Evolutionary conservation across 2,888 invertebrate species (phyloP).

Genomic region (Oxycera nigricornis): DNA sequence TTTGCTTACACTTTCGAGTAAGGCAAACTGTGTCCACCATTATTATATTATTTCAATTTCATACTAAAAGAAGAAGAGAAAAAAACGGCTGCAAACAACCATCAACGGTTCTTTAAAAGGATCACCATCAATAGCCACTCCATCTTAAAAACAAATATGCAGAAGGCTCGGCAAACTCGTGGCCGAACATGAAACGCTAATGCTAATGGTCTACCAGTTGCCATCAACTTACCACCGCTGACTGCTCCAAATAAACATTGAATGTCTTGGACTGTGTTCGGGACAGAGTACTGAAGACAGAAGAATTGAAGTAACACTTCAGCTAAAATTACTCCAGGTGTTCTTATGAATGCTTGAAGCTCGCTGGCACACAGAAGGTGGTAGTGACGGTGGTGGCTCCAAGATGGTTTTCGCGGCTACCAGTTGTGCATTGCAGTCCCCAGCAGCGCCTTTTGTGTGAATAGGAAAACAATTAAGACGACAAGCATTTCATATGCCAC

Average conservation of each 20-base stretch:
- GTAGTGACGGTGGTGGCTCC: background rate
- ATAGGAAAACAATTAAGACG: conserved; percentile 38
- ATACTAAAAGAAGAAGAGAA: too few species aligned
- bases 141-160: too few species aligned
- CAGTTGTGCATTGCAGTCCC: background rate
- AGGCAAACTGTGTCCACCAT: too few species aligned
- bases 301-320: conserved; percentile 31
- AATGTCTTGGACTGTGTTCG: background rate
- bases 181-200: too few species aligned
- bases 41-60: too few species aligned
- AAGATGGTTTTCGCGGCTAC: background rate
- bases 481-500: conserved; percentile 34
- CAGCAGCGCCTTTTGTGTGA: conserved; percentile 3
- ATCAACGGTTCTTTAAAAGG: too few species aligned
- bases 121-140: too few species aligned
- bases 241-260: background rate
- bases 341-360: conserved; percentile 13
- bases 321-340: conserved; percentile 31
- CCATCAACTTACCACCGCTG: background rate
- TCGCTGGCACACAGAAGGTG: background rate
- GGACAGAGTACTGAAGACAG: too few species aligned
- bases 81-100: too few species aligned
- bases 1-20: too few species aligned
- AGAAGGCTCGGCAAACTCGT: too few species aligned
- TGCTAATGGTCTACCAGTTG: background rate